A percentile compares a stretch with the other conserved stretches of the same genome.
Conservation (phyloP, 2,888 invertebrate genomes). For the Hypselothyrea guttata region DNA sequence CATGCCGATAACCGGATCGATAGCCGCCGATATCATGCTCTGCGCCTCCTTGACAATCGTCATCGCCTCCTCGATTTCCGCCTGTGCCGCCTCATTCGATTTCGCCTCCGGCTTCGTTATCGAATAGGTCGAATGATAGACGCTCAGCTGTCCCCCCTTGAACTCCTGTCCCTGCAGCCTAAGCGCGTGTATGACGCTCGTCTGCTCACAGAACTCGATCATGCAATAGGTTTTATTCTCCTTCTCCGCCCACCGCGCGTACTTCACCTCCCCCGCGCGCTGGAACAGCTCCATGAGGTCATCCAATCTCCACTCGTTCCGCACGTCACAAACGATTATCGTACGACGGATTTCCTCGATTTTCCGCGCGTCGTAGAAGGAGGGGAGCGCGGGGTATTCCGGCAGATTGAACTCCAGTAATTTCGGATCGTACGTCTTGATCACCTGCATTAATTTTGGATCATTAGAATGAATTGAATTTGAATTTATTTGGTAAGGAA, state of each 20-base stretch:
- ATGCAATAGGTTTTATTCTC: constrained; percentile 91
- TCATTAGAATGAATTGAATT: too few species aligned
- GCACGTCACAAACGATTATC: constrained; percentile 91
- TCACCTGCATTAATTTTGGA: too few species aligned
- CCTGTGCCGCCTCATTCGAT: constrained; percentile 96
- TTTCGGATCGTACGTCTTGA: constrained; percentile 94
- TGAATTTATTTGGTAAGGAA: too few species aligned
- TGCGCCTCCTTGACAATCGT: constrained; percentile 97
- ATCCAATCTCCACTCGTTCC: constrained; percentile 88
- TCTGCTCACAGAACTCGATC: constrained; percentile 96
- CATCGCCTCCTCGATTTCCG: constrained; percentile 98
- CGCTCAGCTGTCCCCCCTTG: constrained; percentile 87
- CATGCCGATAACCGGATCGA: constrained; percentile 94
- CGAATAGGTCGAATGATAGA: constrained; percentile 95
- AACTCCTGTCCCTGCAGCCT: constrained; percentile 91
- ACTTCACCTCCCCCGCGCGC: constrained; percentile 96
- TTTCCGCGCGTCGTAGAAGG: constrained; percentile 92
- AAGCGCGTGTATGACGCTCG: constrained; percentile 92
- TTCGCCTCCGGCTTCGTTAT: constrained; percentile 96
- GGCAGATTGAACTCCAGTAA: constrained; percentile 91
- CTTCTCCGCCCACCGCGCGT: constrained; percentile 94
- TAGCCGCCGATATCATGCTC: constrained; percentile 95
- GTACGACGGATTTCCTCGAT: constrained; percentile 98
- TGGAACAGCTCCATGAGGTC: constrained; percentile 95
- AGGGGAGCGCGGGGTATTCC: constrained; percentile 94